Conservation (phyloP, 2,113 vertebrate genomes). For the Sterna hirundo region DNA sequence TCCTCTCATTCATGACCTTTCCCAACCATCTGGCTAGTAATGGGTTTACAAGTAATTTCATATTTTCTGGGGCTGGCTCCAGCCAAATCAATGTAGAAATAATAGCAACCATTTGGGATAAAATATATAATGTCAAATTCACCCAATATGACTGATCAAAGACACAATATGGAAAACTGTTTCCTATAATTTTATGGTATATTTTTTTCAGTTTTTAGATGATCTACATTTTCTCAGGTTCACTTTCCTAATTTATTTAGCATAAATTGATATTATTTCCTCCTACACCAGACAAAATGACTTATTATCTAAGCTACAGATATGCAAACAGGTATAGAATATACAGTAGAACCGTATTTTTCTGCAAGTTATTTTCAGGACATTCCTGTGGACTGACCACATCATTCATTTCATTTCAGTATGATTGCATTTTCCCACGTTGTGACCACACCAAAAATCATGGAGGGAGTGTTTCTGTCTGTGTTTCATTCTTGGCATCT, state of each 20-base stretch:
- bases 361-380: background rate
- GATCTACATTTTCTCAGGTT: background rate
- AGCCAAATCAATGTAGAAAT: slow-evolving; percentile 12
- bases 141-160: slow-evolving; percentile 2
- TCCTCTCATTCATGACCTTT: background rate
- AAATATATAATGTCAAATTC: background rate
- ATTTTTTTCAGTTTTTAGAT: background rate
- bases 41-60: slow-evolving; percentile 14
- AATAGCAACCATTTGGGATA: slow-evolving; percentile 20
- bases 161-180: background rate
- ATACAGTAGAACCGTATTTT: background rate
- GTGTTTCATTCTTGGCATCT: background rate
- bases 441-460: background rate
- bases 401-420: background rate
- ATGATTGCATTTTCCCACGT: background rate
- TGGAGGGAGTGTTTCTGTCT: background rate
- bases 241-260: background rate
- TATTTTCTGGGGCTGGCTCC: background rate
- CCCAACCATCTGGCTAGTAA: slow-evolving; percentile 7
- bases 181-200: background rate
- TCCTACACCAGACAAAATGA: background rate
- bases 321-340: background rate
- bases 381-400: background rate
- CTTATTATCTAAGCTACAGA: background rate
- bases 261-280: background rate